A percentile compares a stretch with the other conserved stretches of the same genome.
These are phyloP conservation scores for Anas georgica DNA, from an alignment of 2,797 vertebrate genomes.

Conservation along the genomic window DNA sequence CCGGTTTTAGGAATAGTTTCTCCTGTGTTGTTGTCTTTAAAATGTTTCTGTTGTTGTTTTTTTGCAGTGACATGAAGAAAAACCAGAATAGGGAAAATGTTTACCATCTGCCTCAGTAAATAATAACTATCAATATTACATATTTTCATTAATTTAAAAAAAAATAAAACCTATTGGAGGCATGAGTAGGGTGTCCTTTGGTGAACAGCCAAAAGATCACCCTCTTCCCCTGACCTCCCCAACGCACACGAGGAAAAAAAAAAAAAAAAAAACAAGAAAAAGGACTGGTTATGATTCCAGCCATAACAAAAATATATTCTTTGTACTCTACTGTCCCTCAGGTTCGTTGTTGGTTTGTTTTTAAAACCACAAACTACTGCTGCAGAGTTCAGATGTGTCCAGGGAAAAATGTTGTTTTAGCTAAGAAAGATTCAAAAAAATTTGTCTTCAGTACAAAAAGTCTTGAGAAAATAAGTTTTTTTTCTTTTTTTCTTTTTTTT, in stretches of 20 bases:
- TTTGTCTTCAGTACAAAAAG: slow-evolving; percentile 87
- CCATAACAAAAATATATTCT: slow-evolving; percentile 88
- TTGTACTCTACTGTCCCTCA: slow-evolving; percentile 85
- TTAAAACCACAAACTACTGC: slow-evolving; percentile 79
- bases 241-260: slow-evolving; percentile 72
- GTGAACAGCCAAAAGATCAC: slow-evolving; percentile 65
- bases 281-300: slow-evolving; percentile 82
- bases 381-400: slow-evolving; percentile 81
- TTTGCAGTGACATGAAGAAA: slow-evolving; percentile 77
- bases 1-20: slow-evolving; percentile 78
- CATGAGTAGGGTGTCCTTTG: slow-evolving; percentile 71
- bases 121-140: slow-evolving; percentile 87
- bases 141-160: slow-evolving; percentile 87
- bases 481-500: slow-evolving; percentile 62
- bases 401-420: slow-evolving; percentile 81
- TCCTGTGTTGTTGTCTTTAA: slow-evolving; percentile 18
- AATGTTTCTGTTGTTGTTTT: neutral
- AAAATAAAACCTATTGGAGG: slow-evolving; percentile 82
- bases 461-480: slow-evolving; percentile 84
- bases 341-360: slow-evolving; percentile 75
- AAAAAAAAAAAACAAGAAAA: slow-evolving; percentile 75
- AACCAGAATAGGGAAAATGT: slow-evolving; percentile 80
- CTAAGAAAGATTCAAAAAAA: slow-evolving; percentile 97
- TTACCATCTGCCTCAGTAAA: slow-evolving; percentile 84
- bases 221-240: slow-evolving; percentile 57